A percentile compares a stretch with the other conserved stretches of the same genome.
These are phyloP conservation scores for Platichthys stellatus DNA, from an alignment of 2,113 vertebrate genomes.

Conservation along the genomic window DNA sequence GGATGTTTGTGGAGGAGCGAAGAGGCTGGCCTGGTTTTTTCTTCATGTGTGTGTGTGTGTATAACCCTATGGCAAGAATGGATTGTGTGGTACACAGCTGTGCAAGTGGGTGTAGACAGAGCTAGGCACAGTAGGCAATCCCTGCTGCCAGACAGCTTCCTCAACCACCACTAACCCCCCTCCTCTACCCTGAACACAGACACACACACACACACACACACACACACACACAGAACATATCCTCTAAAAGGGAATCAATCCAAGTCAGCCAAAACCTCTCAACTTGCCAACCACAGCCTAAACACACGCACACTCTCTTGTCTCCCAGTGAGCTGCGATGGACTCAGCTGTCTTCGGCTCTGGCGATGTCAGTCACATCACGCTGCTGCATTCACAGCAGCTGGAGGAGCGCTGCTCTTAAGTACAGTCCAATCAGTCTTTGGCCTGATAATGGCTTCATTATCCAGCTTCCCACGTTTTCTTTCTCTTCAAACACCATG, in stretches of 20 bases:
- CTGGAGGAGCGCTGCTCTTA: slow-evolving; percentile 64
- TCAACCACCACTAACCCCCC: slow-evolving; percentile 33
- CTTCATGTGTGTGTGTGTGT: slow-evolving; percentile 31
- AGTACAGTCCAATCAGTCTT: slow-evolving; percentile 72
- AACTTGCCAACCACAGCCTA: slow-evolving; percentile 22
- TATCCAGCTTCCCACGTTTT: slow-evolving; percentile 60
- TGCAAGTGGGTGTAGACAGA: slow-evolving; percentile 68
- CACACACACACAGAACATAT: slow-evolving; percentile 34
- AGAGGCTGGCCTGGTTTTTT: slow-evolving; percentile 6
- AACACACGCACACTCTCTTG: slow-evolving; percentile 27
- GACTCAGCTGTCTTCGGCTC: slow-evolving; percentile 57
- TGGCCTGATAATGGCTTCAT: slow-evolving; percentile 60
- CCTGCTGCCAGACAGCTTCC: slow-evolving; percentile 75
- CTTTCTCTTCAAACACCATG: slow-evolving; percentile 58
- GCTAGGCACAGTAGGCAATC: slow-evolving; percentile 62
- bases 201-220: slow-evolving; percentile 11
- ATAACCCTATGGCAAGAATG: slow-evolving; percentile 66
- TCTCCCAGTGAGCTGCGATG: slow-evolving; percentile 30
- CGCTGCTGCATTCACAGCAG: slow-evolving; percentile 74
- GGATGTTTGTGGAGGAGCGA: slow-evolving; percentile 29
- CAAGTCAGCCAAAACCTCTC: slow-evolving; percentile 42
- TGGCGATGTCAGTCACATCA: slow-evolving; percentile 60
- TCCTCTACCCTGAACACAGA: slow-evolving; percentile 7
- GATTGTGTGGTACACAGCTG: slow-evolving; percentile 75
- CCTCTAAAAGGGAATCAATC: slow-evolving; percentile 29